Conservation (phyloP, 2,797 vertebrate genomes). For the Gymnodraco acuticeps region DNA sequence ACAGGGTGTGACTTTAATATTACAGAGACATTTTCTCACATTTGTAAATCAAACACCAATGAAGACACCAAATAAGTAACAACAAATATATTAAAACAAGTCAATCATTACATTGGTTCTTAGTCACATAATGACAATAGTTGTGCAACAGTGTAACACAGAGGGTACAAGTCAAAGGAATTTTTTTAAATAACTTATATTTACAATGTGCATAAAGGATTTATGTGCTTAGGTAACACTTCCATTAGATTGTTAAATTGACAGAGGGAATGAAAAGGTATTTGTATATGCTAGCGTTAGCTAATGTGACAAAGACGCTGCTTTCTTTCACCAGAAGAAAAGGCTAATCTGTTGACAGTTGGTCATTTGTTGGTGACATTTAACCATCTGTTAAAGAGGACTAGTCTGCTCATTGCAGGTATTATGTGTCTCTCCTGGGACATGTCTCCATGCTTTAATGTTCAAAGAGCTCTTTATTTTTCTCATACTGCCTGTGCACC, state of each 20-base stretch:
- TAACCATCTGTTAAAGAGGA: not conserved
- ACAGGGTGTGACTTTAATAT: not conserved
- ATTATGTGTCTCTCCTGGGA: too few species aligned
- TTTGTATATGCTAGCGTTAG: too few species aligned
- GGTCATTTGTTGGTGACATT: not conserved
- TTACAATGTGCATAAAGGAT: not conserved
- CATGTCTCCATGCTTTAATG: too few species aligned
- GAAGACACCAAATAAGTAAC: not conserved
- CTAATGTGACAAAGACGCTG: too few species aligned
- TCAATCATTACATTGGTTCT: not conserved
- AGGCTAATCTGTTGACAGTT: too few species aligned
- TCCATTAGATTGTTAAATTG: not conserved
- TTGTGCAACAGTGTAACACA: not conserved
- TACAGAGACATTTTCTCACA: not conserved
- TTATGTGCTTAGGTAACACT: not conserved
- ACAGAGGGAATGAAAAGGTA: not conserved
- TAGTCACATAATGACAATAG: not conserved
- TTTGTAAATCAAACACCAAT: not conserved
- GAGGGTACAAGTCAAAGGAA: not conserved
- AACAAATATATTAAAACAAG: not conserved
- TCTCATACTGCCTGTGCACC: too few species aligned
- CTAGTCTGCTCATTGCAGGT: too few species aligned
- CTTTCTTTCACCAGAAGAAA: too few species aligned
- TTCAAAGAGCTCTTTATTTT: too few species aligned
- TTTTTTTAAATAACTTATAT: not conserved